A percentile compares a stretch with the other conserved stretches of the same genome.
These are phyloP conservation scores for Eurystomus glaucurus DNA, from an alignment of 2,797 vertebrate genomes.

Conservation along the genomic window DNA sequence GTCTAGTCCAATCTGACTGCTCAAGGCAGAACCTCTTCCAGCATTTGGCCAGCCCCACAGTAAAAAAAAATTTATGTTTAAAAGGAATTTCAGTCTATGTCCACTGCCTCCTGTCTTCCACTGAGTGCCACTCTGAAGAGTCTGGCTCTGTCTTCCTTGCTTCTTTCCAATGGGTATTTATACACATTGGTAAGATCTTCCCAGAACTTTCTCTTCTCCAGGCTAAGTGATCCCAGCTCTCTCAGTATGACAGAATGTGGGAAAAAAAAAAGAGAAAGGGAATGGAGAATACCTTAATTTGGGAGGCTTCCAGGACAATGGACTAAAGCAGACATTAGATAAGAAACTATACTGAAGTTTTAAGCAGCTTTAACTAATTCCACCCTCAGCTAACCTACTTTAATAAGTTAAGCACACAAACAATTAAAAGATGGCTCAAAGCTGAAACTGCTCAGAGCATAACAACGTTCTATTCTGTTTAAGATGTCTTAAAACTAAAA, in stretches of 20 bases:
- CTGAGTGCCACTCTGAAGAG: not conserved
- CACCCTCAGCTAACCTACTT: conserved; percentile 12
- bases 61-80: not conserved
- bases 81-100: not conserved
- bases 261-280: not conserved
- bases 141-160: not conserved
- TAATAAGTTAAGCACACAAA: conserved; percentile 20
- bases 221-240: not conserved
- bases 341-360: not conserved
- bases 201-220: not conserved
- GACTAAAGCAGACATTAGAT: not conserved
- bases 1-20: not conserved
- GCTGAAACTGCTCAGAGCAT: not conserved
- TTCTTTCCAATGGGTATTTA: not conserved
- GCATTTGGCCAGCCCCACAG: not conserved
- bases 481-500: not conserved
- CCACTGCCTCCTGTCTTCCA: not conserved
- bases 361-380: conserved; percentile 4
- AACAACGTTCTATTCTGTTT: not conserved
- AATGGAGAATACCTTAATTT: not conserved
- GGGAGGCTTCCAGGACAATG: not conserved
- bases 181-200: not conserved
- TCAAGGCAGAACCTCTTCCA: not conserved
- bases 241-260: not conserved
- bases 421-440: conserved; percentile 51